Base-by-base conservation (phyloP, 2,797 vertebrate species). In the Myioborus miniatus region DNA sequence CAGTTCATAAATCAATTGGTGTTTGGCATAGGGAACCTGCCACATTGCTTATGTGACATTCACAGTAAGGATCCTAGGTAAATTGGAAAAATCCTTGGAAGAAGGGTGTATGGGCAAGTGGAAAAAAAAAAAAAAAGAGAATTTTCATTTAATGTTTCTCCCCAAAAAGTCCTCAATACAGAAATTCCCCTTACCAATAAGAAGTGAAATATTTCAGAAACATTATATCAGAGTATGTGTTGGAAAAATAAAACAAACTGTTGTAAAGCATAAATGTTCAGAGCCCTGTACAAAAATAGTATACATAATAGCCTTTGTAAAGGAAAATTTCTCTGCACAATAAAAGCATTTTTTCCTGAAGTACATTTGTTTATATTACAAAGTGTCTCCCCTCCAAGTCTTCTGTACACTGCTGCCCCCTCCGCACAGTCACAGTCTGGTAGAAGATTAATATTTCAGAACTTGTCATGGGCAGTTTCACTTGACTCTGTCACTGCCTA, bases 391-490 rank as follows among this genome's bases (percentile, higher is more conserved):
- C 58, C 69, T 95, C 79, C 65, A 56, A 39, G 39, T 32, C 56
- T 77, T 90, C 88, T 62, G 94, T 84, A 93, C 4, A 14, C 77
- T 94, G 81, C 96, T 93, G 95, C 95, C 83, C 89, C 91, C 96
- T 96, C 65, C 50, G 93, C 93, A 55, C 94, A 95, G 96, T 97
- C 97, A 93, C 95, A 95, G 91, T 97, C 96, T 93, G 90, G 96
- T 96, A 97, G 96, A 95, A 98, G 98, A 98, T 98, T 97, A 98
- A 98, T 98, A 98, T 98, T 98, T 98, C 97, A 98, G 97, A 99
- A 98, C 97, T 98, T 98, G 98, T 97, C 98, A 98, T 91, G 91
- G 97, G 97, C 97, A 94, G 98, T 98, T 98, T 95, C 97, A 96
- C 97, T 98, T 93, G 93, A 97, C 97, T 95, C 76, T 97, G 97